Evolutionary conservation across 2,797 vertebrate genomes (phyloP).

Genomic region (Peromyscus melanophrys): DNA sequence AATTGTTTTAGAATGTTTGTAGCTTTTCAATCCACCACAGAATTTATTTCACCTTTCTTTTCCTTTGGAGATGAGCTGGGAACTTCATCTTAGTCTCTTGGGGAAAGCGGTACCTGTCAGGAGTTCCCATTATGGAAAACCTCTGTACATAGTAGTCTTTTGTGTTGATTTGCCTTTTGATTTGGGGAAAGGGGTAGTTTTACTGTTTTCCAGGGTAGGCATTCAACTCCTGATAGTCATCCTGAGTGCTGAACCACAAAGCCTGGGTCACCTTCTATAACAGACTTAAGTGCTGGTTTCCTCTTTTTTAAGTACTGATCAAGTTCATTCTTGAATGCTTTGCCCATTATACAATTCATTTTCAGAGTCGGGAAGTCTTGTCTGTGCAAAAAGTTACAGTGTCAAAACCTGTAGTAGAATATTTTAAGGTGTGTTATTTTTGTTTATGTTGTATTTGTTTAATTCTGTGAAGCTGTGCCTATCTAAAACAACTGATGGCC

Average conservation of each 20-base stretch:
- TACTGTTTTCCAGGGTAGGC: neutral
- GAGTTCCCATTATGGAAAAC: neutral
- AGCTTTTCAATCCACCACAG: neutral
- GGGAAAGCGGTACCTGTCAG: neutral
- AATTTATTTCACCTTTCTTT: neutral
- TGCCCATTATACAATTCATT: neutral
- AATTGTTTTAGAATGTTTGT: neutral
- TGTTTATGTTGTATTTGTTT: no score
- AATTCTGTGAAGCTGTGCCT: no score
- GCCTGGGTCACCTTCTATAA: neutral
- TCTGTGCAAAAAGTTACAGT: neutral
- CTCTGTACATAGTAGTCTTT: neutral
- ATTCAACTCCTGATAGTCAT: neutral
- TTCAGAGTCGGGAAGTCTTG: neutral
- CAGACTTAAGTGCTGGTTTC: neutral
- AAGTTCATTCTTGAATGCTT: slow-evolving; percentile 24
- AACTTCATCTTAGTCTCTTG: neutral
- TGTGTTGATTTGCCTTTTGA: neutral
- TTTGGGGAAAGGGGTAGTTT: neutral
- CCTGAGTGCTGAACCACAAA: neutral
- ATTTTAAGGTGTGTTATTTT: no score
- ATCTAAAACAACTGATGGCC: no score
- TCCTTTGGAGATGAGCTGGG: neutral
- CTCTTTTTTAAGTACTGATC: neutral
- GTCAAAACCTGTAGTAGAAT: slow-evolving; percentile 20